A percentile compares a stretch with the other conserved stretches of the same genome.
Evolutionary conservation across 2,113 vertebrate species (phyloP).

Genomic region (Osmerus eperlanus): DNA sequence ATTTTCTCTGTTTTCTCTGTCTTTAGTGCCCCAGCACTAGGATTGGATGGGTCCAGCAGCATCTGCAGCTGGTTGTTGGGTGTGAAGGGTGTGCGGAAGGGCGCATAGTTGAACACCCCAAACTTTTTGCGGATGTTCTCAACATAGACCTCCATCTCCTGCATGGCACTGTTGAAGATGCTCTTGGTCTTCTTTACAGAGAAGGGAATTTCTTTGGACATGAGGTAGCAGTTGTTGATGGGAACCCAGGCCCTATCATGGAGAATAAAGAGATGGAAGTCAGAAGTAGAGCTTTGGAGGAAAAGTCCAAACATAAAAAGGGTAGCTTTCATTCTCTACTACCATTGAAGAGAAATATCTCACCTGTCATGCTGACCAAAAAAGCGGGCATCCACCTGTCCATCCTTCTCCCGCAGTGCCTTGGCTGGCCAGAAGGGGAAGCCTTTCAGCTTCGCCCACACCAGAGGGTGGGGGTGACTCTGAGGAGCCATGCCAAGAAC

Average conservation of each 20-base stretch:
- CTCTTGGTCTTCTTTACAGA: conserved; percentile 99
- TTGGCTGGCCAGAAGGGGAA: conserved; percentile 99
- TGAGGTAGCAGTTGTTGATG: conserved; percentile 99
- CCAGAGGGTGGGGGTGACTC: conserved; percentile 96
- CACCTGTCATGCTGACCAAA: conserved; percentile 98
- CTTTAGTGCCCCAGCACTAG: conserved; percentile 86
- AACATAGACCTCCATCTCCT: conserved; percentile 98
- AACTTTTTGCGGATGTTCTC: conserved; percentile 97
- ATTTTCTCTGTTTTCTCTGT: conserved; percentile 91
- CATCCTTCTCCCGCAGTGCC: conserved; percentile 95
- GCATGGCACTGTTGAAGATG: conserved; percentile 99
- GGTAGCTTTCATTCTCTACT: neutral
- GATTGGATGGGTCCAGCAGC: conserved; percentile 89
- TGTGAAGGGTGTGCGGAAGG: conserved; percentile 94
- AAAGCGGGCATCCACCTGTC: conserved; percentile 96
- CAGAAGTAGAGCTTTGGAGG: neutral
- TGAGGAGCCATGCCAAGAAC: conserved; percentile 41
- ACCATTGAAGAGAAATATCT: conserved; percentile 28
- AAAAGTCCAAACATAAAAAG: neutral
- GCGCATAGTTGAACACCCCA: conserved; percentile 95
- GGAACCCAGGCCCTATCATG: conserved; percentile 91
- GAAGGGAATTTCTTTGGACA: conserved; percentile 99
- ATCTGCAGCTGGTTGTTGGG: conserved; percentile 98
- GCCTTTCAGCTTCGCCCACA: conserved; percentile 98
- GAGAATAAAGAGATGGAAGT: conserved; percentile 22